These are phyloP conservation scores for Sinocyclocheilus anophthalmus DNA, from an alignment of 2,113 vertebrate genomes.

Conservation along the genomic window DNA sequence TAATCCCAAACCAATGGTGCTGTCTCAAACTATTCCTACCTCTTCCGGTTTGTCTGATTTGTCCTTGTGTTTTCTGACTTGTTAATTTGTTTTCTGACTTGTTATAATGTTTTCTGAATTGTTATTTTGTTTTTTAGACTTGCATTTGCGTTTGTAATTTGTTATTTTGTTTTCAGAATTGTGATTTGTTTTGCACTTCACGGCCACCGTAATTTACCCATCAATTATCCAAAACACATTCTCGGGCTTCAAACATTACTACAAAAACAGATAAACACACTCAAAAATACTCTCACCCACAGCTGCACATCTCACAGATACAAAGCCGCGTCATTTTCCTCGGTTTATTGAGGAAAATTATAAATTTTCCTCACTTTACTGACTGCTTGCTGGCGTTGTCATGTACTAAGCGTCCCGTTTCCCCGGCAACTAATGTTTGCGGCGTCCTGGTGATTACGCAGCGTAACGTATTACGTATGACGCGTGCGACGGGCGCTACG, in stretches of 20 bases:
- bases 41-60: too few relatives aligned
- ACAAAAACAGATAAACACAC: background rate
- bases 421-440: conserved; percentile 47
- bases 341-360: background rate
- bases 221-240: background rate
- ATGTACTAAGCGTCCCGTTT: background rate
- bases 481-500: conserved; percentile 31
- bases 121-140: too few relatives aligned
- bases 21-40: too few relatives aligned
- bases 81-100: too few relatives aligned
- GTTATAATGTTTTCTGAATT: too few relatives aligned
- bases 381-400: background rate
- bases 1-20: too few relatives aligned
- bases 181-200: too few relatives aligned
- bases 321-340: conserved; percentile 68
- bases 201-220: background rate
- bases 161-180: too few relatives aligned
- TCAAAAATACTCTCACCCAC: conserved; percentile 74
- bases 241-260: background rate
- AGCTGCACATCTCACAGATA: conserved; percentile 82
- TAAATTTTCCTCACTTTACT: background rate
- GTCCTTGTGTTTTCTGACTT: too few relatives aligned
- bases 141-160: too few relatives aligned
- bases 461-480: conserved; percentile 55
- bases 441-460: conserved; percentile 36